A percentile compares a stretch with the other conserved stretches of the same genome.
These are phyloP conservation scores for Lepidurus apus DNA, from an alignment of 1,140 invertebrate species.

Conservation along the genomic window DNA sequence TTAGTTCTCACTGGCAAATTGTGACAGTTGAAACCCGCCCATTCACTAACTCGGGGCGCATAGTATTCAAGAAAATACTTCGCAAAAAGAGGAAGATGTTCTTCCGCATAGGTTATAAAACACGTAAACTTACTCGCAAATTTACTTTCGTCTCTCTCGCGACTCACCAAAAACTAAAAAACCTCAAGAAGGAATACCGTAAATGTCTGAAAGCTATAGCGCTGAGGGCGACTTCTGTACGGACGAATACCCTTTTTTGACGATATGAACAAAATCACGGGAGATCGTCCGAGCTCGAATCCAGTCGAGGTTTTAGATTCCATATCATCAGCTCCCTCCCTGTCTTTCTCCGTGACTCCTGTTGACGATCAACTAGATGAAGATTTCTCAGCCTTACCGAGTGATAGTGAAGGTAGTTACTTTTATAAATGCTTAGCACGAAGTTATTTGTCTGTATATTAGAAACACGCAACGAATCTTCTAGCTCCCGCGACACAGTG, in stretches of 20 bases:
- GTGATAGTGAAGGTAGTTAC: background rate
- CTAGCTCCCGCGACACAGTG: background rate
- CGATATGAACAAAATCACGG: background rate
- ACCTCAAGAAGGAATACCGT: conserved; percentile 5
- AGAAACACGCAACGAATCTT: conserved; percentile 5
- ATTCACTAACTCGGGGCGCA: no score
- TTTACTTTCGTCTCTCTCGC: no score
- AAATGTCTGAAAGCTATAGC: background rate
- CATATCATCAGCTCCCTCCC: background rate
- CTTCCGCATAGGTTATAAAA: no score
- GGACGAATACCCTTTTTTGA: background rate
- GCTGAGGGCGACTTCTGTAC: background rate
- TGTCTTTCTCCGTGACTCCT: background rate
- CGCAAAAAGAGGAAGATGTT: no score
- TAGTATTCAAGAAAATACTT: no score
- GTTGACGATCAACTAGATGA: background rate
- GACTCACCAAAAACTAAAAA: background rate
- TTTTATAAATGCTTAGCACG: conserved; percentile 1
- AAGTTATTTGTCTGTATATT: conserved; percentile 1
- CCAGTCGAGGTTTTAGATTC: conserved; percentile 1
- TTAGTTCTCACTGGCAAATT: no score
- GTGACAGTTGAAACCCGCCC: no score
- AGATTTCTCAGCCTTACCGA: background rate
- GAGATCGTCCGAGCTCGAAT: background rate
- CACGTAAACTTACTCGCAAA: no score